Evolutionary conservation across 2,888 invertebrate species (phyloP).

Genomic region (Lasioglossum figueresi): DNA sequence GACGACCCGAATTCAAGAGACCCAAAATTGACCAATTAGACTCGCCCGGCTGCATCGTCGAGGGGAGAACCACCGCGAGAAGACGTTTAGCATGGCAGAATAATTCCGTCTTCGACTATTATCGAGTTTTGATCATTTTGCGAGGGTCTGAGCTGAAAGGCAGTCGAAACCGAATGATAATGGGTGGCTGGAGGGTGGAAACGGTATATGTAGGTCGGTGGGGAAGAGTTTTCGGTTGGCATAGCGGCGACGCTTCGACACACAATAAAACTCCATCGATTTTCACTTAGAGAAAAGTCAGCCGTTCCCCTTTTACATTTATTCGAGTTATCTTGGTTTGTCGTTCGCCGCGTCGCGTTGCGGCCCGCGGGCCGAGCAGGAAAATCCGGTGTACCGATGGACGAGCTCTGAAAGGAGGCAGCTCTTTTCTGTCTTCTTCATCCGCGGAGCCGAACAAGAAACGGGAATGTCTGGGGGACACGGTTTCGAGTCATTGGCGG

Average conservation of each 20-base stretch:
- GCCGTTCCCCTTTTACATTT: conserved; percentile 74
- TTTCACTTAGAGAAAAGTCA: conserved; percentile 77
- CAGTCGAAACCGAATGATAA: conserved; percentile 28
- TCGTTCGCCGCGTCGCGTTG: conserved; percentile 48
- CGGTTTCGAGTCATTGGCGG: conserved; percentile 55
- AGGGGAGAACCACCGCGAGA: not conserved
- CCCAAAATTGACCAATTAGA: not conserved
- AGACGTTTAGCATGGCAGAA: not conserved
- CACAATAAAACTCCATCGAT: conserved; percentile 75
- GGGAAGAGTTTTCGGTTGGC: not conserved
- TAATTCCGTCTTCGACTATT: conserved; percentile 40
- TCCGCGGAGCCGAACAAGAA: conserved; percentile 32
- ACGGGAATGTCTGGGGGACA: not conserved
- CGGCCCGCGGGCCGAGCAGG: not conserved
- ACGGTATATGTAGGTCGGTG: conserved; percentile 25
- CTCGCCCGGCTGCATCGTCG: not conserved
- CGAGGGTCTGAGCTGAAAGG: conserved; percentile 24
- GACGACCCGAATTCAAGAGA: not conserved
- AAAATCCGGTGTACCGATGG: conserved; percentile 16
- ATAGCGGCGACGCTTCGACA: conserved; percentile 41
- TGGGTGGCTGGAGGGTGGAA: not conserved
- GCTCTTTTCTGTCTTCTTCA: conserved; percentile 45
- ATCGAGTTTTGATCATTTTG: conserved; percentile 61
- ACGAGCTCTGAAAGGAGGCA: conserved; percentile 8
- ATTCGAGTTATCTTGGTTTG: conserved; percentile 77